Conservation (phyloP, 1,140 invertebrate species). For the Trichonephila inaurata region DNA sequence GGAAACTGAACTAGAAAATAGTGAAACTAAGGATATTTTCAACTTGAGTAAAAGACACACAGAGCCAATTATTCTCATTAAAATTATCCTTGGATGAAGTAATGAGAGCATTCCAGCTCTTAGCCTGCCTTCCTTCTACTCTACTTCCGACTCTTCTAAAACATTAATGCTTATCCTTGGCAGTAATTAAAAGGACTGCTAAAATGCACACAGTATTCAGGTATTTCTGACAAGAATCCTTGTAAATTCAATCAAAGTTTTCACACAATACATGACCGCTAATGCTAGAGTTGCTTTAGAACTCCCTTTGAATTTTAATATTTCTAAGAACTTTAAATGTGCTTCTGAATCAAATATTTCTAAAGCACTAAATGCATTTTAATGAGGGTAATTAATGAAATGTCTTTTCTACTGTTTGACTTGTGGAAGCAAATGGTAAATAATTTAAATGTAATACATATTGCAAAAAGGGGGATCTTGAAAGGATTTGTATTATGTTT, state of each 20-base stretch:
- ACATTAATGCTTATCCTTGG: slow-evolving; percentile 26
- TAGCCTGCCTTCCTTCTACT: neutral
- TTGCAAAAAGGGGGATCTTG: too few relatives aligned
- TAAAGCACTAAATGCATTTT: neutral
- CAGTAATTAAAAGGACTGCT: neutral
- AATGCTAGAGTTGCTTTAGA: neutral
- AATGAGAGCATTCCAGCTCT: neutral
- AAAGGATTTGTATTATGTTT: too few relatives aligned
- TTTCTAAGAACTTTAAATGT: neutral
- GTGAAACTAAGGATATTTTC: neutral
- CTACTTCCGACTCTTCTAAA: neutral
- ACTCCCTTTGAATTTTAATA: neutral
- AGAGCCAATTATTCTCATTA: slow-evolving; percentile 59
- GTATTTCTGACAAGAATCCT: neutral
- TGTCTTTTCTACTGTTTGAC: neutral
- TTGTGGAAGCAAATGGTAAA: too few relatives aligned
- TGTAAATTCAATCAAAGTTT: slow-evolving; percentile 10
- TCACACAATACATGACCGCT: neutral
- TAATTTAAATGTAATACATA: too few relatives aligned
- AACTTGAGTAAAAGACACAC: neutral
- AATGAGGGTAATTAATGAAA: slow-evolving; percentile 10
- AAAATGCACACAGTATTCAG: slow-evolving; percentile 35
- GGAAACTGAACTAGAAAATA: neutral
- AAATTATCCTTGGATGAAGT: slow-evolving; percentile 23
- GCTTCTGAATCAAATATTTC: neutral